phyloP scores from a whole-genome alignment of 2,113 vertebrate species.

The Lepus americanus region DNA sequence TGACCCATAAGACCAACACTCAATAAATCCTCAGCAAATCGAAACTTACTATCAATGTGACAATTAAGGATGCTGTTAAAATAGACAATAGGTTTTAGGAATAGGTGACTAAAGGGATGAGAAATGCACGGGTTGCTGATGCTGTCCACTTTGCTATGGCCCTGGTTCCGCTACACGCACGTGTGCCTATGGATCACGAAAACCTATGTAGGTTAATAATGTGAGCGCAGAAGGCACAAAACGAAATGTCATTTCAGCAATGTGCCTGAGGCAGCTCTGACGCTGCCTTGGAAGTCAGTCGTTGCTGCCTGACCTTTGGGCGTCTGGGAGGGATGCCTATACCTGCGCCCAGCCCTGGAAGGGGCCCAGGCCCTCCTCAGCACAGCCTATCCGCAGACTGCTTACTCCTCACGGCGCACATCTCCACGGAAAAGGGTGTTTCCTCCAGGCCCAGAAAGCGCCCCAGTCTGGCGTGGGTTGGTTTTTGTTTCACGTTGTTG shows the following conservation, averaged over 20 bases:
- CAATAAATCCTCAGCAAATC: background rate
- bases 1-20: background rate
- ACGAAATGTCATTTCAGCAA: slow-evolving; percentile 76
- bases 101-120: background rate
- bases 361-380: slow-evolving; percentile 70
- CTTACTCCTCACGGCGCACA: background rate
- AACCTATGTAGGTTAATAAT: background rate
- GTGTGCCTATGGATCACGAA: background rate
- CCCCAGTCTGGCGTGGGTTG: background rate
- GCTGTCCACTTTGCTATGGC: background rate
- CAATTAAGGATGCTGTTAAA: background rate
- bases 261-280: slow-evolving; percentile 75
- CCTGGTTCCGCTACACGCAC: background rate
- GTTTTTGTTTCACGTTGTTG: background rate
- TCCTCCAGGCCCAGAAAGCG: background rate
- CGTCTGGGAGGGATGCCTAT: slow-evolving; percentile 73
- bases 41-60: background rate
- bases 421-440: slow-evolving; percentile 49
- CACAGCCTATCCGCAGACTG: background rate
- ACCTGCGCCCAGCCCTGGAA: slow-evolving; percentile 75
- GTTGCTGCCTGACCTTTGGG: slow-evolving; percentile 76
- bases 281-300: slow-evolving; percentile 60
- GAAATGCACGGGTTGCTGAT: background rate
- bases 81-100: background rate
- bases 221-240: background rate